phyloP scores from a whole-genome alignment of 2,888 invertebrate genomes.

The Brachylomia viminalis region DNA sequence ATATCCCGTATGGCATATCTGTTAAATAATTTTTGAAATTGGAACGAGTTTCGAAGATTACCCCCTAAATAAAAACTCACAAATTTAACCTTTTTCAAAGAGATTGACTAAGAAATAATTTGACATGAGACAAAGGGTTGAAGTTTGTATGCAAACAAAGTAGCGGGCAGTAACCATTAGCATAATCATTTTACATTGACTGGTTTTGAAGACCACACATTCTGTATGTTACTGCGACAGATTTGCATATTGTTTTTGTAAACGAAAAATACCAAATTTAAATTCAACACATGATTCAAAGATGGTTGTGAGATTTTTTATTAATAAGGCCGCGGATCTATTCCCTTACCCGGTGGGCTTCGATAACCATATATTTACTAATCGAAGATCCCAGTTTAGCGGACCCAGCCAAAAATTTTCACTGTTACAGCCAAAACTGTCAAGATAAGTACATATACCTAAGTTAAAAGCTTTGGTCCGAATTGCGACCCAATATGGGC shows the following conservation, averaged over 20 bases:
- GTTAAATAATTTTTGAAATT: too few species aligned
- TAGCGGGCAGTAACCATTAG: conserved; percentile 17
- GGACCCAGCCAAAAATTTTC: background rate
- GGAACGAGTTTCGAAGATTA: too few species aligned
- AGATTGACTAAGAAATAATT: background rate
- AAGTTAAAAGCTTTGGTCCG: conserved; percentile 27
- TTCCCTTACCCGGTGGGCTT: background rate
- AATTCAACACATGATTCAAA: conserved; percentile 33
- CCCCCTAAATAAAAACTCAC: too few species aligned
- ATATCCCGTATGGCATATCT: too few species aligned
- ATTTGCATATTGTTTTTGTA: conserved; percentile 40
- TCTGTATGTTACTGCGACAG: conserved; percentile 18
- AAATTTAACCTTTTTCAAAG: background rate
- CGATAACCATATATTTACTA: background rate
- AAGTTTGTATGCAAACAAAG: conserved; percentile 29
- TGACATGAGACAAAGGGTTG: background rate
- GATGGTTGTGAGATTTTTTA: conserved; percentile 19
- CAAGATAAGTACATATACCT: background rate
- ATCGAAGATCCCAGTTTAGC: background rate
- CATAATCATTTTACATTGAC: conserved; percentile 25
- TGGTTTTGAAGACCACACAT: conserved; percentile 41
- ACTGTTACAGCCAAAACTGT: background rate
- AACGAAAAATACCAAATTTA: conserved; percentile 45
- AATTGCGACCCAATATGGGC: conserved; percentile 28
- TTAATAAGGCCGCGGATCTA: too few species aligned